Evolutionary conservation across 2,797 vertebrate species (phyloP), one percentile per base, ranked within the genome.

Genomic region (Coranthus polyacanthus): DNA sequence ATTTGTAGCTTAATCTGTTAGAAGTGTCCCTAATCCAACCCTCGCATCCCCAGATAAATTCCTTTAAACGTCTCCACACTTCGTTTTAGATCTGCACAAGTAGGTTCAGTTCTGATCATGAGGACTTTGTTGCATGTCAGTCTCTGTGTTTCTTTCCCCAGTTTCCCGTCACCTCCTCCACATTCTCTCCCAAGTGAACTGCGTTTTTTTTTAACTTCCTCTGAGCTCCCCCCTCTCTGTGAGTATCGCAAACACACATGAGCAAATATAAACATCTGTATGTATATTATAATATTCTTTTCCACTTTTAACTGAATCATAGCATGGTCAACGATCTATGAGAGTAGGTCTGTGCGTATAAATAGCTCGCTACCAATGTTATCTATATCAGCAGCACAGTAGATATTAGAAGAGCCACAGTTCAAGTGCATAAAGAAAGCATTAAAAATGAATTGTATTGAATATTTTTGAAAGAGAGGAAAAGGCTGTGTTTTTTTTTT

Each of bases 401-500:
- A 10, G 17, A 15, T 34, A 46, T 64, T 42, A 60, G 15, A 53
- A 76, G 0, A 57, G 24, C 46, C 12, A 43, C 17, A 10, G 55
- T 51, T 39, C 38, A 44, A 50, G 38, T 16, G 29, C 58, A 58
- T 42, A 32, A 47, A 47, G 41, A 32, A 49, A 66, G 47, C 4
- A 0, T 22, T 24, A 1, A 24, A 34, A 37, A 34, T 45, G 61
- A 43, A 55, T 60, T 34, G 24, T 37, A 24, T 74, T 65, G 49
- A 51, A 68, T 29, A 29, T 29, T 29, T 6, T 29, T 57, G 43
- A 46, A 20, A 52, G 39, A 58, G 41, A 65, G 37, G 49, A 49
- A 60, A 32, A 51, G 1, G 51, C 45, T 45, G n/a, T 59, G 57
- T 67, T 32, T 38, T 59, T 60, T 67, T 32, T 38, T 66, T 70